phyloP scores from a whole-genome alignment of 2,888 invertebrate genomes.

The Steinernema hermaphroditum region DNA sequence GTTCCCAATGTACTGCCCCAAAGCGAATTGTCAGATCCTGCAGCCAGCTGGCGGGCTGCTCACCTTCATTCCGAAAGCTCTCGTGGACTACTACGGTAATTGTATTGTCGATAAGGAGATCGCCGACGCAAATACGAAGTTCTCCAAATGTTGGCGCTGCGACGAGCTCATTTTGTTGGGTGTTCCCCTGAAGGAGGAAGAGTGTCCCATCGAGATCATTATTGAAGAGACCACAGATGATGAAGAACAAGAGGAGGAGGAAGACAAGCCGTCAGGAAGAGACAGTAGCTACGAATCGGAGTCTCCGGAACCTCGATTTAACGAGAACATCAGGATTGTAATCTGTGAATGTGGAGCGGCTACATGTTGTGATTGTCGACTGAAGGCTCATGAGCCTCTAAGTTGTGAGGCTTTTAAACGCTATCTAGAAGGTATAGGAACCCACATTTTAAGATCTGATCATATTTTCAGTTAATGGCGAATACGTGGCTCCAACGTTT shows the following conservation, averaged over 20 bases:
- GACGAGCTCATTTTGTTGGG: constrained; percentile 5
- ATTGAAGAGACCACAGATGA: neutral
- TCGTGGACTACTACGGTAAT: neutral
- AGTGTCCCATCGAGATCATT: neutral
- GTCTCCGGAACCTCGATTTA: constrained; percentile 2
- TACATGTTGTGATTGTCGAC: neutral
- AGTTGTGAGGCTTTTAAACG: neutral
- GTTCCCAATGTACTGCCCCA: constrained; percentile 4
- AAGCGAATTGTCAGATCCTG: neutral
- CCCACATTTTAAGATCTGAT: neutral
- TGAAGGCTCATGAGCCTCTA: neutral
- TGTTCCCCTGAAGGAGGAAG: neutral
- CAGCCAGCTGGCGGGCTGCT: constrained; percentile 4
- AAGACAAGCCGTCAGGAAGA: neutral
- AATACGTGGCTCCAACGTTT: constrained; percentile 2
- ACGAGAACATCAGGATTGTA: neutral
- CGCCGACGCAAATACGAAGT: neutral
- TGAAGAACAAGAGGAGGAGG: neutral
- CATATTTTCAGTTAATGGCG: neutral
- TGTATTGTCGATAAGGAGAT: neutral
- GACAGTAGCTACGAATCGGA: constrained; percentile 11
- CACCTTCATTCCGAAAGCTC: neutral
- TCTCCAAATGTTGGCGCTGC: constrained; percentile 11
- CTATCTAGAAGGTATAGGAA: neutral
- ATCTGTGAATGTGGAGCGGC: constrained; percentile 13